These are phyloP conservation scores for Microvelia longipes DNA, from an alignment of 1,140 invertebrate species.

Conservation along the genomic window DNA sequence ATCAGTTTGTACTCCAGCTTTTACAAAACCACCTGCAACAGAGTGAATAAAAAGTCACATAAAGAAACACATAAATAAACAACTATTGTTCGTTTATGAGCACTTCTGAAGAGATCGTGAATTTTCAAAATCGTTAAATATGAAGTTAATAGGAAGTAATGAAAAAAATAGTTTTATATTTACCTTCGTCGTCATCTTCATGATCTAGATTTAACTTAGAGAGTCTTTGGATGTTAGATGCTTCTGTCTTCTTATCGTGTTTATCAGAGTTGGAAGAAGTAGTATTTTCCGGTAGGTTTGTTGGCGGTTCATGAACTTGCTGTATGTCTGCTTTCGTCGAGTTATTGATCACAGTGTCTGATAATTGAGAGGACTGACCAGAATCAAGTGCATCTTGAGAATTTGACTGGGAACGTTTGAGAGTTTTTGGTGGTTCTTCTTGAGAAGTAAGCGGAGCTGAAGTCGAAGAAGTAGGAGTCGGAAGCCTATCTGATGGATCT, in stretches of 20 bases:
- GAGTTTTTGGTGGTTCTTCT: neutral
- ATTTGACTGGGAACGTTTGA: neutral
- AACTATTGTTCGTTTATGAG: too few relatives aligned
- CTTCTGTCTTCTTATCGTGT: neutral
- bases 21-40: conserved; percentile 12
- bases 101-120: too few relatives aligned
- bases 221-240: neutral
- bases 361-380: neutral
- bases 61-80: too few relatives aligned
- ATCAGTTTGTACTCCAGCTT: conserved; percentile 32
- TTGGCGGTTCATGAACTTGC: neutral
- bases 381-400: neutral
- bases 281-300: neutral
- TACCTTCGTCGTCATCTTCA: conserved; percentile 16
- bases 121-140: too few relatives aligned
- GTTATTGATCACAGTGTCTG: neutral
- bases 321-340: neutral
- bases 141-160: too few relatives aligned
- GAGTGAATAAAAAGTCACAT: too few relatives aligned
- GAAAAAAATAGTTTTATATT: too few relatives aligned
- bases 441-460: neutral
- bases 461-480: neutral
- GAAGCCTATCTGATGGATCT: neutral
- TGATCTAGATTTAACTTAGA: conserved; percentile 6
- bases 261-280: neutral